Conservation (phyloP, 1,140 invertebrate genomes). For the Plectus sambesii region DNA sequence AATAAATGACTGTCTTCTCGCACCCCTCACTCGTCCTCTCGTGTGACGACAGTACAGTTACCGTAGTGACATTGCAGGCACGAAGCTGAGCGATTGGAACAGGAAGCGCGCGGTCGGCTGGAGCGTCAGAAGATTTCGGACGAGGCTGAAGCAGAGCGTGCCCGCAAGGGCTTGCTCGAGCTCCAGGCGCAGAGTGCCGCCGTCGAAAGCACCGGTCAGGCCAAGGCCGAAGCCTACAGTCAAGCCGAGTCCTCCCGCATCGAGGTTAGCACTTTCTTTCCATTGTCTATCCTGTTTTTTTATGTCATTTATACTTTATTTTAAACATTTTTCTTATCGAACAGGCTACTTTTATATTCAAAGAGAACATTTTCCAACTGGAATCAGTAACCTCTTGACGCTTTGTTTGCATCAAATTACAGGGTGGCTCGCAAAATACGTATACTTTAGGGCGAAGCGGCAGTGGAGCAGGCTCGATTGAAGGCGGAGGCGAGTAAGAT, state of each 20-base stretch:
- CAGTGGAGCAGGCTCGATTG: constrained; percentile 51
- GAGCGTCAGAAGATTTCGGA: constrained; percentile 52
- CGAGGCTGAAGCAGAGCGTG: constrained; percentile 50
- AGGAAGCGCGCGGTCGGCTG: constrained; percentile 51
- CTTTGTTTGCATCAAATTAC: too few relatives aligned
- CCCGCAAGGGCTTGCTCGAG: constrained; percentile 48
- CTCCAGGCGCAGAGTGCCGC: constrained; percentile 47
- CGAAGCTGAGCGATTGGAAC: constrained; percentile 53
- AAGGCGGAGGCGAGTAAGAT: constrained; percentile 51
- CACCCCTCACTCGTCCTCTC: constrained; percentile 2
- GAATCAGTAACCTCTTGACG: too few relatives aligned
- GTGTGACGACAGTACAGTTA: too few relatives aligned
- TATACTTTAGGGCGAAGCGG: constrained; percentile 52
- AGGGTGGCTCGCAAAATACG: too few relatives aligned
- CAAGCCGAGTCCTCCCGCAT: constrained; percentile 50
- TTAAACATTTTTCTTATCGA: too few relatives aligned
- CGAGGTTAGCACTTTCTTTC: too few relatives aligned
- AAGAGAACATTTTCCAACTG: too few relatives aligned
- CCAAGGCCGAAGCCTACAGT: constrained; percentile 52
- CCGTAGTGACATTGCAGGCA: constrained; percentile 43
- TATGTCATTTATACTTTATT: too few relatives aligned
- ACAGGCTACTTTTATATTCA: too few relatives aligned
- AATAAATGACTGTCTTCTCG: neutral
- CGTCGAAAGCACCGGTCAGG: constrained; percentile 49
- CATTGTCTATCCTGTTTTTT: too few relatives aligned